Conservation (phyloP, 1,140 invertebrate species). For the Antheraea pernyi region DNA sequence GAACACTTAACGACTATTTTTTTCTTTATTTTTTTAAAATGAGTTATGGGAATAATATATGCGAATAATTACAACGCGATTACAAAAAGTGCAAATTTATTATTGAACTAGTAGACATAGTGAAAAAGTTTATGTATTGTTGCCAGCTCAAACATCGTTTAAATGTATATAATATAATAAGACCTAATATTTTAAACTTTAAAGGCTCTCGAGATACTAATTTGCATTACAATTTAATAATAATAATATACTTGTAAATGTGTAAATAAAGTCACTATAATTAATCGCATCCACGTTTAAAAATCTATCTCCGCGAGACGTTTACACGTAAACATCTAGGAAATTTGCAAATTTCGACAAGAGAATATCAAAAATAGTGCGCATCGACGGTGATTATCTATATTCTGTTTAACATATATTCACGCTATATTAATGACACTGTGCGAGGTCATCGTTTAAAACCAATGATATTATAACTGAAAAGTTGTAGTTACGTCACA, state of each 20-base stretch:
- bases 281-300: slow-evolving; percentile 62
- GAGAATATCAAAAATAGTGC: slow-evolving; percentile 79
- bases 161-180: slow-evolving; percentile 41
- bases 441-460: slow-evolving; percentile 43
- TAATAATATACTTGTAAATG: slow-evolving; percentile 59
- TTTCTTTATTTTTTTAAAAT: too few species aligned
- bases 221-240: slow-evolving; percentile 66
- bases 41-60: neutral
- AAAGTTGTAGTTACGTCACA: too few species aligned
- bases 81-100: neutral
- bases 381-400: slow-evolving; percentile 66
- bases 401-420: slow-evolving; percentile 68
- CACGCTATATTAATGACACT: slow-evolving; percentile 54
- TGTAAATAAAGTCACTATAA: slow-evolving; percentile 78
- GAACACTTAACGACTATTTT: neutral
- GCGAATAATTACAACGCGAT: neutral
- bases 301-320: slow-evolving; percentile 47
- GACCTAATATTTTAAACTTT: slow-evolving; percentile 42
- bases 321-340: slow-evolving; percentile 57
- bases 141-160: slow-evolving; percentile 46
- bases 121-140: slow-evolving; percentile 28
- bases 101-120: neutral
- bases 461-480: too few species aligned
- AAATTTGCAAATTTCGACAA: slow-evolving; percentile 76
- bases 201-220: slow-evolving; percentile 68